Evolutionary conservation across 2,797 vertebrate species (phyloP), one percentile per base, ranked within the genome.

Genomic region (Labroides dimidiatus): DNA sequence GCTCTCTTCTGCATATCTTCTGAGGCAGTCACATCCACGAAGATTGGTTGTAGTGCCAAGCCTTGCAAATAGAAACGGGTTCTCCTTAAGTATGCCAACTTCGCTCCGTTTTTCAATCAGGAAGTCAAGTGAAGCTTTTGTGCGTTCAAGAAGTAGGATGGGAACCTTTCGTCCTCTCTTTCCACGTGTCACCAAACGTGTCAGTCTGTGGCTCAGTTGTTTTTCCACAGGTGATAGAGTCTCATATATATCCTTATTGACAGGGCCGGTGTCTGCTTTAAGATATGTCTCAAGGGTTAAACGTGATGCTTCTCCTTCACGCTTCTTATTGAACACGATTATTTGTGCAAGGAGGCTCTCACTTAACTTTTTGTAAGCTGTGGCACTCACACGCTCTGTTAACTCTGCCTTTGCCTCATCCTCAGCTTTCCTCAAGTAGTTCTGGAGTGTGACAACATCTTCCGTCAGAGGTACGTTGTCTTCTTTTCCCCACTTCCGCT

Each of bases 11-110:
- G 65, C 53, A 71, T 27, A 74, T 80, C 53, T 74, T 11, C 62
- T 17, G 3, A 79, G 49, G 50, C 77, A 67, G 33, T 84, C 73
- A 56, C 69, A 77, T 10, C 69, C 62, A 47, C 58, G 47, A 4
- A 75, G 44, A 15, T 51, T 43, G 1, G 52, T 67, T 5, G 17
- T 36, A 2, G 37, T 42, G 3, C 27, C 61, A 6, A 45, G 11
- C 30, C 60, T 64, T 14, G 56, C 62, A 51, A 71, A 77, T 7
- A 71, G 24, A 67, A 24, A 69, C 9, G 70, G 56, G 37, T 66
- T 71, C 4, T 53, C 41, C 6, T 41, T 37, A 39, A n/a, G 72
- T 42, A 63, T 20, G 3, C 61, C 51, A 71, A 48, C 66, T 6
- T 52, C 47, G 0, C 21, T 49, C 36, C 56, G 3, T 23, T 36